Conservation (phyloP, 2,888 invertebrate species). For the Agrotis exclamationis region DNA sequence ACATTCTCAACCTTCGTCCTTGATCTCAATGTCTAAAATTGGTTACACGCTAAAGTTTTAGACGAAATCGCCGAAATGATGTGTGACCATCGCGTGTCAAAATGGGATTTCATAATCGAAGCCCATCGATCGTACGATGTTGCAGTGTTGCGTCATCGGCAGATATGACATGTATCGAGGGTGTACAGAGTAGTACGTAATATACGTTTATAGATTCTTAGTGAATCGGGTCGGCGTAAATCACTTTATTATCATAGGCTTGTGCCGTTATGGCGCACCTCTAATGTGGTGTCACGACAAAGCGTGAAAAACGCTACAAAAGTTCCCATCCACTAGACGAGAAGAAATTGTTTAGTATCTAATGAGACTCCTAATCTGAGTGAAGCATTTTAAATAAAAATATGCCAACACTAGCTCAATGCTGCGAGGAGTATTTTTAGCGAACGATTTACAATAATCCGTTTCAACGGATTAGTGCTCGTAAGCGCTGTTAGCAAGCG, state of each 20-base stretch:
- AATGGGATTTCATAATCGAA: conserved; percentile 60
- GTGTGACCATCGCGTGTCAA: conserved; percentile 37
- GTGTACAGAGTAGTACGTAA: conserved; percentile 44
- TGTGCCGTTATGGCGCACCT: conserved; percentile 16
- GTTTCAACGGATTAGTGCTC: conserved; percentile 13
- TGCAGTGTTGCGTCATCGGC: conserved; percentile 58
- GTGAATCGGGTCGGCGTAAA: conserved; percentile 42
- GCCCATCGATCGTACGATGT: conserved; percentile 54
- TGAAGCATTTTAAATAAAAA: conserved; percentile 40
- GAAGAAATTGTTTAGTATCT: conserved; percentile 22
- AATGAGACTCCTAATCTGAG: conserved; percentile 15
- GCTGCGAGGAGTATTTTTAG: conserved; percentile 46
- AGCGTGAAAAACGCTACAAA: neutral
- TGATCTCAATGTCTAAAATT: conserved; percentile 43
- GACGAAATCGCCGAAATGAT: conserved; percentile 34
- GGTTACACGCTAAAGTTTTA: conserved; percentile 38
- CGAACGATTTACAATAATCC: conserved; percentile 32
- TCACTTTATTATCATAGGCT: conserved; percentile 26
- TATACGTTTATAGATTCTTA: conserved; percentile 52
- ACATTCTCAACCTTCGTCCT: conserved; percentile 42
- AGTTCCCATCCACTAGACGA: neutral
- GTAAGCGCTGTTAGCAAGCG: neutral
- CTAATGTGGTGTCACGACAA: conserved; percentile 3
- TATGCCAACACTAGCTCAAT: conserved; percentile 27
- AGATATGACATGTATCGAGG: conserved; percentile 58